Percentiles rank a stretch among this genome's conserved stretches.
Evolutionary conservation across 2,797 vertebrate genomes (phyloP).

Genomic region (Lemur catta): DNA sequence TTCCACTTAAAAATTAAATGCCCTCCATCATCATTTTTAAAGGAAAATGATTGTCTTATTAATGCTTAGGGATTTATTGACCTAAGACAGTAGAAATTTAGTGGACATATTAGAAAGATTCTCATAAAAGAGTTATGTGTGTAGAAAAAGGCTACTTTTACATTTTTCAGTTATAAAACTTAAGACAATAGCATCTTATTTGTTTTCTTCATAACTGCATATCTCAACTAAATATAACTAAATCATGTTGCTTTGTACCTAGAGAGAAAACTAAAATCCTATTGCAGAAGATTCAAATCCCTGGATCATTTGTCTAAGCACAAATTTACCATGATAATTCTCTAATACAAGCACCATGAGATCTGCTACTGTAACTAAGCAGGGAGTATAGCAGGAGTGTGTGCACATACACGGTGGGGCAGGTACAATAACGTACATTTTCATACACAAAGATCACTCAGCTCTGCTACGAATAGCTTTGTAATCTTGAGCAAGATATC

Average conservation of each 20-base stretch:
- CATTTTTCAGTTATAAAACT: background rate
- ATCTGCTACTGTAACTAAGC: background rate
- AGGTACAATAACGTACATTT: too few relatives aligned
- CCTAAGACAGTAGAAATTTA: background rate
- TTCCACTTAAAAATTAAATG: background rate
- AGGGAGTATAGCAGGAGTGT: rapidly evolving
- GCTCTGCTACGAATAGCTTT: background rate
- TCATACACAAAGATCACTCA: background rate
- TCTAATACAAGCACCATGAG: background rate
- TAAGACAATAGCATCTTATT: background rate
- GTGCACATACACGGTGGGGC: too few relatives aligned
- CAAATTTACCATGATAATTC: background rate
- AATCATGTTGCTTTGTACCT: background rate
- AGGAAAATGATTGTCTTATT: background rate
- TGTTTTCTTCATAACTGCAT: background rate
- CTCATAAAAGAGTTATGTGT: background rate
- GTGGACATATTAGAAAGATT: background rate
- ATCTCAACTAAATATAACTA: background rate
- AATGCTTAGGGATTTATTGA: background rate
- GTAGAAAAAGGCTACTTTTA: background rate
- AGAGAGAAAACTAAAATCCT: background rate
- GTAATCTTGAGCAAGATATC: background rate
- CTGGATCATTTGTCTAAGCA: background rate
- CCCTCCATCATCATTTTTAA: background rate
- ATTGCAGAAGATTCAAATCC: background rate